Conservation (phyloP, 1,140 invertebrate genomes). For the Aphaenogaster ashmeadi region DNA sequence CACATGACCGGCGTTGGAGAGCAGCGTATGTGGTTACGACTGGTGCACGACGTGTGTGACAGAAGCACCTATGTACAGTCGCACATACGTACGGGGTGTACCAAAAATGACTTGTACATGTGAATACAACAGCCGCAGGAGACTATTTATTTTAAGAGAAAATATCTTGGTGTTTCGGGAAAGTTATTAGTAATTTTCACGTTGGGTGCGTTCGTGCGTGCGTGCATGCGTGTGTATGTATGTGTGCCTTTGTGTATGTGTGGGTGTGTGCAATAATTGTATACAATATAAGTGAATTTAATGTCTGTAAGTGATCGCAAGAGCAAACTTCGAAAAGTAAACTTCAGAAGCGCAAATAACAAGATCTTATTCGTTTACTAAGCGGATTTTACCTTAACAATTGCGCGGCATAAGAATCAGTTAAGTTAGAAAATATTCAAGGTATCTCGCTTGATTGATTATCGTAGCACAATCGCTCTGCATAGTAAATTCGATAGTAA, state of each 20-base stretch:
- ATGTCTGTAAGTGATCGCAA: background rate
- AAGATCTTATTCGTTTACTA: background rate
- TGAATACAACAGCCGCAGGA: background rate
- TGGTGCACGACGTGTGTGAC: constrained; percentile 36
- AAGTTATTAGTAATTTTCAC: constrained; percentile 12
- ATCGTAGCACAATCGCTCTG: background rate
- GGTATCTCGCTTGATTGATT: background rate
- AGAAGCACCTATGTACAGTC: constrained; percentile 17
- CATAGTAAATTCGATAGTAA: background rate
- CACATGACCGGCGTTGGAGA: constrained; percentile 10
- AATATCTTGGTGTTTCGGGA: background rate
- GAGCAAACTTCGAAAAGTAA: background rate
- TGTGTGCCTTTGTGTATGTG: too few relatives aligned
- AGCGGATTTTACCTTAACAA: background rate
- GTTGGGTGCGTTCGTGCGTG: background rate
- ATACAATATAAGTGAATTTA: too few relatives aligned
- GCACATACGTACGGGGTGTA: background rate
- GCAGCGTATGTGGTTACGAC: constrained; percentile 18
- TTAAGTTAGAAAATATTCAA: background rate
- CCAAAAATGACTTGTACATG: constrained; percentile 14
- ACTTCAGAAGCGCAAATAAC: background rate
- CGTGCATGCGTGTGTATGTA: background rate
- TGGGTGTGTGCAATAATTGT: background rate
- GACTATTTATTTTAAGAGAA: background rate
- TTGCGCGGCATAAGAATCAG: background rate